Evolutionary conservation across 2,888 invertebrate genomes (phyloP).

Genomic region (Himalopsyche kuldschensis): DNA sequence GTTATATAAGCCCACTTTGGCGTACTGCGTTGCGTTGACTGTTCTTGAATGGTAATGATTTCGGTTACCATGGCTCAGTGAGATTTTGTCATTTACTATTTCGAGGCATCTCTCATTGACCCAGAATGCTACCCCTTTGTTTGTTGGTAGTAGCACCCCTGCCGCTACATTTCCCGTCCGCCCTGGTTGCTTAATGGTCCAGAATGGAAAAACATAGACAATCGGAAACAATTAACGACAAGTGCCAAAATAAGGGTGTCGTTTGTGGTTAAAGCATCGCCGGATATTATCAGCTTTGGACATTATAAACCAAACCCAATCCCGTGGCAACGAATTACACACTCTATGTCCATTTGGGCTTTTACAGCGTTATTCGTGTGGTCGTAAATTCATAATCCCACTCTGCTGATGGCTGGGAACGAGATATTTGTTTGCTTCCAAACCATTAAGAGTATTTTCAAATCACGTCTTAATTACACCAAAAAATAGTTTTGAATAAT

Average conservation of each 20-base stretch:
- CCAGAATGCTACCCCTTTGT: not conserved
- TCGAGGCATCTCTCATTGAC: not conserved
- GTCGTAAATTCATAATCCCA: not conserved
- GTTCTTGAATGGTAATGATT: not conserved
- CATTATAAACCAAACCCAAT: not conserved
- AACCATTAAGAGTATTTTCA: not conserved
- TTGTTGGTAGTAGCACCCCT: not conserved
- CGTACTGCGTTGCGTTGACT: not conserved
- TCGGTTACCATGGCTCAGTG: not conserved
- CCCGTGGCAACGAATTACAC: not conserved
- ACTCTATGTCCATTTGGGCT: not conserved
- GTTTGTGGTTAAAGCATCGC: not conserved
- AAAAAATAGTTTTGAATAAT: not conserved
- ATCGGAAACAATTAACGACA: constrained; percentile 34
- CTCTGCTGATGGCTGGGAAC: not conserved
- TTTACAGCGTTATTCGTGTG: not conserved
- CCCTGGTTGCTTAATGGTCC: constrained; percentile 30
- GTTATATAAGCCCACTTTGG: too few species aligned
- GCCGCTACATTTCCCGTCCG: constrained; percentile 6
- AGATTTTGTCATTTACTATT: not conserved
- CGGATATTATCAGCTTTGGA: not conserved
- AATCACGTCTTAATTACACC: not conserved
- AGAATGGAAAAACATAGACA: constrained; percentile 33
- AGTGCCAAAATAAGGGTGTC: constrained; percentile 21
- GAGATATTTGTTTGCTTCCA: not conserved